These are phyloP conservation scores for Eutrigla gurnardus DNA, from an alignment of 2,797 vertebrate genomes.

Conservation along the genomic window DNA sequence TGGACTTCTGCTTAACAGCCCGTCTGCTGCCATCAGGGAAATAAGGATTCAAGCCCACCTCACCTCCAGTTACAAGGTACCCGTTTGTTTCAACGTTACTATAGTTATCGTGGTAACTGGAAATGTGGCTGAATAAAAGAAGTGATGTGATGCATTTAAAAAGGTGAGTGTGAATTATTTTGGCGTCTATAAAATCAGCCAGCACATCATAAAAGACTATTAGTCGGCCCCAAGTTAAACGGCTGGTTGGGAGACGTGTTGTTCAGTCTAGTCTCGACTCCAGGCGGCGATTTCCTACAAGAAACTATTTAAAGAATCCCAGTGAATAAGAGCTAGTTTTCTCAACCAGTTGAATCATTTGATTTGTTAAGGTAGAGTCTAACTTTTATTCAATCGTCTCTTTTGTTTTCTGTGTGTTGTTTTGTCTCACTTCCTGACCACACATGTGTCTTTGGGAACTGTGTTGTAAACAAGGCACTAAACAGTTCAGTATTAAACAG, in stretches of 20 bases:
- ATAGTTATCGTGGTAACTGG: conserved; percentile 27
- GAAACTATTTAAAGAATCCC: conserved; percentile 53
- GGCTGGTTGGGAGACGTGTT: conserved; percentile 39
- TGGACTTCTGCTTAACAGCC: conserved; percentile 45
- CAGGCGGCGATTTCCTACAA: conserved; percentile 28
- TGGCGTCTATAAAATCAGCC: conserved; percentile 54
- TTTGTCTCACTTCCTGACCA: conserved; percentile 5
- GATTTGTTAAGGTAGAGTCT: neutral
- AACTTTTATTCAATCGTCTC: neutral
- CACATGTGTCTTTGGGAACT: conserved; percentile 11
- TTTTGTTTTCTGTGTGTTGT: neutral
- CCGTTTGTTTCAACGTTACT: neutral
- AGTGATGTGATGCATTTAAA: conserved; percentile 25
- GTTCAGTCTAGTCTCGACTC: conserved; percentile 19
- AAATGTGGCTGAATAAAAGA: conserved; percentile 36
- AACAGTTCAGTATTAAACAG: neutral
- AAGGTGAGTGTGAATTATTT: conserved; percentile 39
- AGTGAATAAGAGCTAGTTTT: conserved; percentile 6
- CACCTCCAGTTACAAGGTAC: conserved; percentile 30
- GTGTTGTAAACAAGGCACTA: conserved; percentile 26
- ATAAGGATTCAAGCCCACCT: conserved; percentile 17
- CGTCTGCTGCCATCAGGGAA: conserved; percentile 33
- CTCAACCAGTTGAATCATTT: conserved; percentile 7
- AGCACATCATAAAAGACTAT: conserved; percentile 61
- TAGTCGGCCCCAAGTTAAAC: conserved; percentile 31